Base-by-base conservation (phyloP, 2,113 vertebrate species). In the Dendropsophus ebraccatus region DNA sequence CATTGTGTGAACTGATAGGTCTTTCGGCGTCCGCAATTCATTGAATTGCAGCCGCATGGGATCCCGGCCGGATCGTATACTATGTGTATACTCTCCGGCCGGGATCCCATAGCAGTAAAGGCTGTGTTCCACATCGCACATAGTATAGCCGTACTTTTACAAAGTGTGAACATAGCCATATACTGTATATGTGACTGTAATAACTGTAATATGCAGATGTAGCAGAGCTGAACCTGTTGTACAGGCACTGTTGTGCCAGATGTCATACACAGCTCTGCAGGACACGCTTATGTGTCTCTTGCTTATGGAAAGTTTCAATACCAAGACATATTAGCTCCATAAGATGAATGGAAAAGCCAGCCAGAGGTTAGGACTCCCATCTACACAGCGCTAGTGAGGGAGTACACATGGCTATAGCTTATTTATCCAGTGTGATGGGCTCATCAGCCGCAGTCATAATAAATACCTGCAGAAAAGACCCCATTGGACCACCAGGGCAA, bases 321-420 rank as follows among this genome's bases (percentile, higher is more conserved):
- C n/a, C 3, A n/a, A 8, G 13, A n/a, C 5, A 73, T 35, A 75
- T 28, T 41, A 79, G 49, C 25, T 23, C 28, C 28, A 50, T 30
- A 76, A 76, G 19, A 30, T 25, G 19, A 56, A 13, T 10, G 21
- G 30, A 0, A 58, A 21, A 77, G 14, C 11, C 13, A 12, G n/a
- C 0, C 58, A 47, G n/a, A 67, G 79, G 79, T 81, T 62, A 67
- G 58, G 60, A 49, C 41, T 80, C 49, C 77, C 54, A 56, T 60
- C 32, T 81, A 28, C 41, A 4, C 41, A 21, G 37, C 60, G 16
- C 17, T 19, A 13, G 7, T 0, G 14, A 67, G 60, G 47, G 45
- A 11, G 50, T 67, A 65, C 37, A 67, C 2, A 35, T 47, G 47
- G 17, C 30, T 65, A 45, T 82, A 28, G 21, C 21, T 23, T 19